phyloP scores from a whole-genome alignment of 2,113 vertebrate genomes.

The Anguilla japonica region DNA sequence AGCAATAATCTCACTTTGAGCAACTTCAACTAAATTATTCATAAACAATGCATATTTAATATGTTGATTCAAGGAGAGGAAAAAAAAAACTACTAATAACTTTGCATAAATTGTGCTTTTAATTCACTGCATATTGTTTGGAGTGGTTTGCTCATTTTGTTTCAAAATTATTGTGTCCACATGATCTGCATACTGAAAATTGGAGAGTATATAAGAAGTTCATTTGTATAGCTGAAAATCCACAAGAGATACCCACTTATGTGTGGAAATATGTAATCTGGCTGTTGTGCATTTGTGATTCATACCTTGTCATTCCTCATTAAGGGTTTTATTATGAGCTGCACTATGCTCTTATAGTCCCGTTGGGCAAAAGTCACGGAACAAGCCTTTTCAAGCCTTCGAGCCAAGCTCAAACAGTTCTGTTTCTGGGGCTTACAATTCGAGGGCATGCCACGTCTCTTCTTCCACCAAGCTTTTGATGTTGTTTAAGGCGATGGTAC shows the following conservation, averaged over 20 bases:
- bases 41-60: constrained; percentile 35
- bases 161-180: not conserved
- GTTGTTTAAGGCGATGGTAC: constrained; percentile 14
- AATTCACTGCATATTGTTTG: constrained; percentile 4
- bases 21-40: constrained; percentile 36
- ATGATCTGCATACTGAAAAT: not conserved
- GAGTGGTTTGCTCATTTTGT: not conserved
- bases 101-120: not conserved
- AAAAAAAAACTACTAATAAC: not conserved
- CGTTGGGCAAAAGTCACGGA: constrained; percentile 6
- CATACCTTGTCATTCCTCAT: constrained; percentile 34
- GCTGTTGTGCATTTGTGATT: constrained; percentile 8
- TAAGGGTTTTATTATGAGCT: constrained; percentile 20
- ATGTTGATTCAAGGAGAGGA: not conserved
- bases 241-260: not conserved
- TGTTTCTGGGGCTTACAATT: constrained; percentile 15
- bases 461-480: constrained; percentile 1
- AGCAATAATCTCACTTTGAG: constrained; percentile 21
- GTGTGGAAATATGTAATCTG: not conserved
- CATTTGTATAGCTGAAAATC: not conserved
- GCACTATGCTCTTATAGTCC: constrained; percentile 11
- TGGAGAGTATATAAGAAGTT: not conserved
- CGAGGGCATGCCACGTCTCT: constrained; percentile 19
- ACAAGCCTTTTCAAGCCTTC: constrained; percentile 11
- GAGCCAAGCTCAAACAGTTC: constrained; percentile 16